Evolutionary conservation across 2,113 vertebrate genomes (phyloP), one percentile per base, ranked within the genome.

Genomic region (Gymnarchus niloticus): DNA sequence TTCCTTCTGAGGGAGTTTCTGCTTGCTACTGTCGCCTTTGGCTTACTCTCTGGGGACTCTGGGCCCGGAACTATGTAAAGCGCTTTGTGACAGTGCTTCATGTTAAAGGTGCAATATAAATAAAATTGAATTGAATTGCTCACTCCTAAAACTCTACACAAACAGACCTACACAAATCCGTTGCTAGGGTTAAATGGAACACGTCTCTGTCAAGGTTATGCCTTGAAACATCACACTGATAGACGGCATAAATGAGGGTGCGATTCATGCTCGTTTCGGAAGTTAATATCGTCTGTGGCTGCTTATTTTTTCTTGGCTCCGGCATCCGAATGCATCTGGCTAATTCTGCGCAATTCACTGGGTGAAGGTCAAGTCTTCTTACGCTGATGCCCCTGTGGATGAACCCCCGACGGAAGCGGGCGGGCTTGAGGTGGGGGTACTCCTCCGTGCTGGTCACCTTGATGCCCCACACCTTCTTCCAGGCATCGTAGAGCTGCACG

Each of bases 371-470:
- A 37, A n/a, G 46, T 19, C 2, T 54, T 2, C 85, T 87, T 87
- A 96, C 96, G 93, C 96, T 97, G 92, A 97, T 96, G 89, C 95
- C 94, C 0, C 94, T 95, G 91, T 97, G 96, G 89, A 95, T 91
- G 87, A 97, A 97, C 88, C 96, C 96, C 0, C 96, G 93, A 23
- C 96, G 94, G 89, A 95, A 95, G 87, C 96, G 96, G 8, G 96
- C 96, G 0, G 96, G 96, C 92, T 96, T 97, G 90, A 97, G 94
- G 88, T 97, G 96, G 0, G 96, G 96, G 76, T 97, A 97, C 81
- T 97, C 96, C 91, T 97, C 96, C 0, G 96, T 97, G 92, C 96
- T 97, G 0, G 96, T 97, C 90, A 97, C 96, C 49, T 92, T 95
- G 89, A 97, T 96, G 1, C 87, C 92, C 96, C 96, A 97, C 61